Evolutionary conservation across 2,888 invertebrate species (phyloP), one percentile per base, ranked within the genome.

Genomic region (Hesperia comma): DNA sequence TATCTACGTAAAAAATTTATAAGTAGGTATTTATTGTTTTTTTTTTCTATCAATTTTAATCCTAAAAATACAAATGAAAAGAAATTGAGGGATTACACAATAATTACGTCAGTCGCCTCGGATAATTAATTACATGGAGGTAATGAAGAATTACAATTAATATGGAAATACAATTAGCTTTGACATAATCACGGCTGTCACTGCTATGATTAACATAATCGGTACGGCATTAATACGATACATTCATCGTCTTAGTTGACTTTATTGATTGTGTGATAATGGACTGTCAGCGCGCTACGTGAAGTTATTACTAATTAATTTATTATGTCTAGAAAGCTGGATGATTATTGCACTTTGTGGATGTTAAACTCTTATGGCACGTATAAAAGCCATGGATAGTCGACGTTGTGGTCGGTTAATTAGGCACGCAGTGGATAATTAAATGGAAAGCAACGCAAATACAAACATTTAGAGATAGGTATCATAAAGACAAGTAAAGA

Each of bases 191-290:
- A 40, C 53, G 41, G 37, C 56, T 56, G 56, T 56, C 33, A 26
- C 33, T 17, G 37, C 33, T 49, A 32, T 56, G 19, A 63, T 63
- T 56, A 56, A 49, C n/a, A 54, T 62, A 43, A 63, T 63, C 37
- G 21, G 46, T 46, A 46, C 15, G 46, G 46, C 17, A 46, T 46
- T 62, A 46, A 61, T 40, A 40, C 61, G 41, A 63, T 56, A 63
- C 37, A 63, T 63, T 56, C 55, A 10, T 51, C 3, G 32, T 10
- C 53, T 14, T 49, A 49, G 37, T 37, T 10, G 12, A 56, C 55
- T 4, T 56, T 10, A 37, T 51, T 51, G 51, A 51, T 56, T 56
- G 19, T 56, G 55, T 56, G 33, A 15, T 40, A 56, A 56, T 56
- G 33, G 19, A 56, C 43, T 57, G n/a, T 57, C n/a, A 43, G 7